Evolutionary conservation across 2,797 vertebrate species (phyloP), one percentile per base, ranked within the genome.

Genomic region (Falco peregrinus): DNA sequence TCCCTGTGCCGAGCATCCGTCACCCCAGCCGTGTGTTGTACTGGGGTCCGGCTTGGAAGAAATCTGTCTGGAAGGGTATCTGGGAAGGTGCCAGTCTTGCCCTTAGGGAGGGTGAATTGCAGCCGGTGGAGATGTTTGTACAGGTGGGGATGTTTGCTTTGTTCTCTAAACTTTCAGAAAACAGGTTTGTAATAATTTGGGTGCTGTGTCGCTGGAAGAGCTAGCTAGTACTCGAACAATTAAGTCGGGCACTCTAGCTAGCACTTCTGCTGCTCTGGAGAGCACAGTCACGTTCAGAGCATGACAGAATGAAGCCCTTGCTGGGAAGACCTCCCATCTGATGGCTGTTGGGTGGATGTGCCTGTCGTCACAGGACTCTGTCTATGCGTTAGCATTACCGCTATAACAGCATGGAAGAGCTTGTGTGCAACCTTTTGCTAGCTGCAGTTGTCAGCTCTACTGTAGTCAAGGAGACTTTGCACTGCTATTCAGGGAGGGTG

Each of bases 331-430:
- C 35, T 60, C 26, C 65, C 20, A 25, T 50, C 45, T 13, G 28
- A 9, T 37, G 33, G 22, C 37, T 3, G 2, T 16, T 13, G 45
- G 17, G 33, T 26, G 64, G 17, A 24, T 45, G 47, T 21, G 26
- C 37, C 60, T 1, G 0, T 31, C 25, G 26, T 33, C 8, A 7
- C 1, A 5, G 33, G 53, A 16, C 25, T 37, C 4, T 1, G 45
- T 11, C 43, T 33, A 1, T 19, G 51, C 51, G 65, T 65, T 25
- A 35, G 59, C 7, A 0, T 43, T 43, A 12, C 31, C 4, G 1
- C 59, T 50, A 0, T 11, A 39, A 65, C 8, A 13, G 50, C 31
- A 3, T 14, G 6, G 51, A 51, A 31, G 56, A 47, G 47, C 26
- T 39, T 16, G 33, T 45, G 11, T 39, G 51, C 39, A 22, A 11